Evolutionary conservation across 2,797 vertebrate genomes (phyloP).

Genomic region (Peromyscus attwateri): DNA sequence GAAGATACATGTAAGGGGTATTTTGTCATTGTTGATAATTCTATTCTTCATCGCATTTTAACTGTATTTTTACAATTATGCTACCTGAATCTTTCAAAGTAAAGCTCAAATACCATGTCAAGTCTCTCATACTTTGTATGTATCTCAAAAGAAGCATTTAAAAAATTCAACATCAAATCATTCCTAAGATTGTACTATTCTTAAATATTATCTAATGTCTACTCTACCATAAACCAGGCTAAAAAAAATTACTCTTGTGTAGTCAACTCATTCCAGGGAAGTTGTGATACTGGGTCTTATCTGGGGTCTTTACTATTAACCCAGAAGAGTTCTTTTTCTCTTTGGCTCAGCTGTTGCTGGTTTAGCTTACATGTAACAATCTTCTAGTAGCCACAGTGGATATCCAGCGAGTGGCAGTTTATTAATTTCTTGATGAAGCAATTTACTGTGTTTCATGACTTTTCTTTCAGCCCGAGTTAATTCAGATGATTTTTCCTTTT

Average conservation of each 20-base stretch:
- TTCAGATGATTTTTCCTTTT: not conserved
- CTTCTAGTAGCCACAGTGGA: not conserved
- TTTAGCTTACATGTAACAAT: not conserved
- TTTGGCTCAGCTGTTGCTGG: not conserved
- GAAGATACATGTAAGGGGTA: not conserved
- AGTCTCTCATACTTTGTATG: not conserved
- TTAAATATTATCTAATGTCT: not conserved
- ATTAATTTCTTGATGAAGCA: not conserved
- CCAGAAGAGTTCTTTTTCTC: not conserved
- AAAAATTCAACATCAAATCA: not conserved
- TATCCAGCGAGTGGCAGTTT: not conserved
- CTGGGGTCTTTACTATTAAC: not conserved
- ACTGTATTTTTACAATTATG: not conserved
- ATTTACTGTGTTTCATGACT: not conserved
- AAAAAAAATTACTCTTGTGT: not conserved
- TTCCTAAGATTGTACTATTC: not conserved
- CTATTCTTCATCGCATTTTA: not conserved
- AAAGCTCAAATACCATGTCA: not conserved
- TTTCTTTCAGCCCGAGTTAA: not conserved
- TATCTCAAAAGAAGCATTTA: not conserved
- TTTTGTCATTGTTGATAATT: constrained; percentile 8
- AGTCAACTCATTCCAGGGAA: not conserved
- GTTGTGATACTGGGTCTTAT: not conserved
- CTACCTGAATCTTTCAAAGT: not conserved
- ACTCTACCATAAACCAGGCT: not conserved